A percentile compares a stretch with the other conserved stretches of the same genome.
These are phyloP conservation scores for Cromileptes altivelis DNA, from an alignment of 2,113 vertebrate species.

Conservation along the genomic window DNA sequence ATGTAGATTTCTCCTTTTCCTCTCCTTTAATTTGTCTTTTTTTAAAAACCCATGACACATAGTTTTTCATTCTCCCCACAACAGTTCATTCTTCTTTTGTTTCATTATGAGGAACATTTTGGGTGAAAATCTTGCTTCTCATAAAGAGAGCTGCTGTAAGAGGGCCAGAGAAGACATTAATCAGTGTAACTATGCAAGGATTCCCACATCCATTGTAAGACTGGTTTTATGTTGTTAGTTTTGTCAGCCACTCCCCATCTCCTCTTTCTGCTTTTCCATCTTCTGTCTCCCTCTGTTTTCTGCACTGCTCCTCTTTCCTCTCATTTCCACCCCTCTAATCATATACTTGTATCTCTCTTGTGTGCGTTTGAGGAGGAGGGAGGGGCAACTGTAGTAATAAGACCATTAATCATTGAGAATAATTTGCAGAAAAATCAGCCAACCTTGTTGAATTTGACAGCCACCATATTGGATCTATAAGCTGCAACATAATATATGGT, in stretches of 20 bases:
- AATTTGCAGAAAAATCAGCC: slow-evolving; percentile 73
- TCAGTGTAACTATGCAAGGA: slow-evolving; percentile 42
- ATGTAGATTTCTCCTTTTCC: not conserved
- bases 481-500: slow-evolving; percentile 60
- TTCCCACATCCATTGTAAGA: slow-evolving; percentile 37
- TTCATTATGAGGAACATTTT: slow-evolving; percentile 20
- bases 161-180: slow-evolving; percentile 34
- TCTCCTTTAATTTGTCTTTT: not conserved
- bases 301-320: slow-evolving; percentile 48
- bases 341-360: slow-evolving; percentile 70
- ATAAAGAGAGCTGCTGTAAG: slow-evolving; percentile 25
- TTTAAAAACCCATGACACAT: not conserved
- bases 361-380: slow-evolving; percentile 64
- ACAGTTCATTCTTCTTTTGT: not conserved
- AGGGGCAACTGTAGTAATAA: slow-evolving; percentile 69
- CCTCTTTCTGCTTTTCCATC: slow-evolving; percentile 47
- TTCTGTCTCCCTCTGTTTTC: slow-evolving; percentile 55
- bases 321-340: slow-evolving; percentile 65
- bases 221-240: slow-evolving; percentile 48
- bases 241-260: slow-evolving; percentile 38
- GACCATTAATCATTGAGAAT: slow-evolving; percentile 79
- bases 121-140: not conserved
- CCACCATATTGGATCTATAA: slow-evolving; percentile 68
- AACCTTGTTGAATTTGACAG: slow-evolving; percentile 77
- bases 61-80: not conserved